Evolutionary conservation across 2,888 invertebrate species (phyloP).

Genomic region (Aleiodes testaceus): DNA sequence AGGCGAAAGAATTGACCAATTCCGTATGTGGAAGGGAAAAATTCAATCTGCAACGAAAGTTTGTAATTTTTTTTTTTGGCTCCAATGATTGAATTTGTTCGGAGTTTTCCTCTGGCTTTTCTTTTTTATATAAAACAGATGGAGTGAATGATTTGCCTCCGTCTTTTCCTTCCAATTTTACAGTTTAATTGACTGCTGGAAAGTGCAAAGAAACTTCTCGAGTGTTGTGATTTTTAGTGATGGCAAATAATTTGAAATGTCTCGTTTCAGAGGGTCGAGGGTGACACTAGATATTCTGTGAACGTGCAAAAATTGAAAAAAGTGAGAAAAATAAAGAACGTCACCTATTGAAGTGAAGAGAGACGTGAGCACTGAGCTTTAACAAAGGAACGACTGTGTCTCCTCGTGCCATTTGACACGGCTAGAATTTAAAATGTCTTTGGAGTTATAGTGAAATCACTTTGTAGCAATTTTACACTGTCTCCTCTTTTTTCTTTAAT

Average conservation of each 20-base stretch:
- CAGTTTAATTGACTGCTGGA: neutral
- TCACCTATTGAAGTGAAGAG: slow-evolving; percentile 20
- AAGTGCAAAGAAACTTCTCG: slow-evolving; percentile 36
- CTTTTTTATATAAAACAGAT: no score
- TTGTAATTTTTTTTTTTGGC: no score
- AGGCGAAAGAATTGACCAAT: no score
- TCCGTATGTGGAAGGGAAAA: no score
- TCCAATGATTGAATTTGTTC: no score
- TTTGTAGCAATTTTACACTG: slow-evolving; percentile 31
- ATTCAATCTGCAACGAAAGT: no score
- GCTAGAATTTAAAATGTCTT: neutral
- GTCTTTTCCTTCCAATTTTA: neutral
- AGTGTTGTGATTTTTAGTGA: neutral
- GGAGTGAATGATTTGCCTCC: neutral
- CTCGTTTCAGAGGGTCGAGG: slow-evolving; percentile 19
- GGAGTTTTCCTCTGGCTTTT: no score
- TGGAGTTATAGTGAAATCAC: neutral
- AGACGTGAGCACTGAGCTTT: slow-evolving; percentile 19
- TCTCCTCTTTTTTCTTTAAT: neutral
- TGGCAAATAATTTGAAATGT: slow-evolving; percentile 51
- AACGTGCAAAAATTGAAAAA: neutral
- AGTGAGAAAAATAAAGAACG: no score
- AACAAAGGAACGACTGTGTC: slow-evolving; percentile 31
- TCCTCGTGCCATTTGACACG: slow-evolving; percentile 4
- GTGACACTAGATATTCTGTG: slow-evolving; percentile 8